phyloP scores from a whole-genome alignment of 2,888 invertebrate genomes.

The Orthonychiurus folsomi region DNA sequence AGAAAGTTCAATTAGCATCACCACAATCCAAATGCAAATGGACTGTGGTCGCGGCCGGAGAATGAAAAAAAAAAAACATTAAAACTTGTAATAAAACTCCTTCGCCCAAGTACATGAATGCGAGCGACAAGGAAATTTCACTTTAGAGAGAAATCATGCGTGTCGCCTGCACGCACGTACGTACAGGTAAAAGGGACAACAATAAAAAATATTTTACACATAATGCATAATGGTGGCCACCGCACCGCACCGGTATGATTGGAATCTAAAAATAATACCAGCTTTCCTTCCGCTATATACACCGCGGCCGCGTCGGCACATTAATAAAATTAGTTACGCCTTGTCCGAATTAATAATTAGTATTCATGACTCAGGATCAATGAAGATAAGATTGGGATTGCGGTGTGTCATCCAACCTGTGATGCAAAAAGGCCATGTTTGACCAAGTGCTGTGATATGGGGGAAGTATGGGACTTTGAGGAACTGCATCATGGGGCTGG shows the following conservation, averaged over 20 bases:
- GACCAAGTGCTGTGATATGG: constrained; percentile 36
- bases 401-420: constrained; percentile 34
- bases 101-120: too few relatives aligned
- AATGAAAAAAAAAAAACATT: background rate
- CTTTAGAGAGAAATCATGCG: background rate
- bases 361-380: constrained; percentile 7
- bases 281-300: too few relatives aligned
- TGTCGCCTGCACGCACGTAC: background rate
- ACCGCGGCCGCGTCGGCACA: background rate
- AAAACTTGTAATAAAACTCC: background rate
- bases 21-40: too few relatives aligned
- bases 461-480: constrained; percentile 32
- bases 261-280: too few relatives aligned
- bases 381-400: constrained; percentile 9
- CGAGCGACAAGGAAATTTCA: too few relatives aligned
- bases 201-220: too few relatives aligned
- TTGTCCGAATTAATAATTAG: too few relatives aligned
- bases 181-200: background rate
- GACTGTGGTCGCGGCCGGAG: background rate
- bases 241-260: too few relatives aligned
- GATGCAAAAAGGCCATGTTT: constrained; percentile 29
- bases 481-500: constrained; percentile 16
- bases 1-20: background rate
- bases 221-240: too few relatives aligned
- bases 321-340: background rate